A percentile compares a stretch with the other conserved stretches of the same genome.
Evolutionary conservation across 2,113 vertebrate genomes (phyloP).

Genomic region (Sinocyclocheilus grahami): DNA sequence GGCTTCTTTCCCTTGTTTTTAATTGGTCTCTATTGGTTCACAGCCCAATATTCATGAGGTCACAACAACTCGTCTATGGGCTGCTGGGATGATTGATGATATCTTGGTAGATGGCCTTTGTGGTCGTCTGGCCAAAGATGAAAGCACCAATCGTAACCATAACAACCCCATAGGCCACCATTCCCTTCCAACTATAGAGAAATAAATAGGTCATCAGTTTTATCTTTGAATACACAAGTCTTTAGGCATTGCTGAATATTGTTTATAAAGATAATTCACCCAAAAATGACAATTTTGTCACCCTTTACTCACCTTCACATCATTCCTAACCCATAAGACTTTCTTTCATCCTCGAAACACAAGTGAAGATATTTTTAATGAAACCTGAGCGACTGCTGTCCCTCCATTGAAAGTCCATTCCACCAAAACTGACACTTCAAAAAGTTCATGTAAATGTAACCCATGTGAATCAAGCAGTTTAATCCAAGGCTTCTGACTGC

Average conservation of each 20-base stretch:
- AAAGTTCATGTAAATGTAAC: neutral
- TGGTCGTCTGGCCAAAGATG: slow-evolving; percentile 88
- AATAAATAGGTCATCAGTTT: slow-evolving; percentile 16
- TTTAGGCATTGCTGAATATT: neutral
- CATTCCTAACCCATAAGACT: neutral
- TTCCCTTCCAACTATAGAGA: slow-evolving; percentile 85
- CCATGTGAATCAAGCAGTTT: neutral
- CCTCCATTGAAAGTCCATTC: neutral
- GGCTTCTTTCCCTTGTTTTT: neutral
- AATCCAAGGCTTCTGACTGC: neutral
- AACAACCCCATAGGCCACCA: slow-evolving; percentile 81
- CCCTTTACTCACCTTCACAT: neutral
- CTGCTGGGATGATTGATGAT: slow-evolving; percentile 47
- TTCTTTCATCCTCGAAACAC: neutral
- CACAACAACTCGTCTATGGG: slow-evolving; percentile 1
- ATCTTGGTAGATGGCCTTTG: slow-evolving; percentile 77
- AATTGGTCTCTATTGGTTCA: neutral
- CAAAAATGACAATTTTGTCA: neutral
- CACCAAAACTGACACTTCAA: neutral
- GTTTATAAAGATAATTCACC: neutral
- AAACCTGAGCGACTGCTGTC: neutral
- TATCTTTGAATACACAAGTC: neutral
- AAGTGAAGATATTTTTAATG: neutral
- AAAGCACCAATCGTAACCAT: slow-evolving; percentile 85
- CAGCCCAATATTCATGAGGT: neutral